Percentiles rank a stretch among this genome's conserved stretches.
Conservation (phyloP, 2,797 vertebrate genomes). For the Perdix hodgsoniae region DNA sequence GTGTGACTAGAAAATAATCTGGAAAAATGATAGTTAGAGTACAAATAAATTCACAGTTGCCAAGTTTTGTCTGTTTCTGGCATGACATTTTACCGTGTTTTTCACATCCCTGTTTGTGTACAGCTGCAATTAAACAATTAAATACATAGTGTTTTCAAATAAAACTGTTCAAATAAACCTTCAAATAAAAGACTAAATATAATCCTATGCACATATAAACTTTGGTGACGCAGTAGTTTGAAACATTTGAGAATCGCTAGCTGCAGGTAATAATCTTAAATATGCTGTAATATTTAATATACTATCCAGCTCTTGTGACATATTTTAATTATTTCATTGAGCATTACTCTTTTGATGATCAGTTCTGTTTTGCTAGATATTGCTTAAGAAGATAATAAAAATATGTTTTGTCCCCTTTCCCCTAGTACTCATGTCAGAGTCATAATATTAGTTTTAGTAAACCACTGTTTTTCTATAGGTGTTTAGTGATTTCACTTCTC, state of each 20-base stretch:
- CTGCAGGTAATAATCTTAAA: neutral
- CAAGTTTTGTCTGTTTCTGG: neutral
- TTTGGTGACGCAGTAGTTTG: neutral
- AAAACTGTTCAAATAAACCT: neutral
- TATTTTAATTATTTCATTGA: neutral
- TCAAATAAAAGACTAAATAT: neutral
- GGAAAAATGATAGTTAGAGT: neutral
- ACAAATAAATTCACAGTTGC: neutral
- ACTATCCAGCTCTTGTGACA: neutral
- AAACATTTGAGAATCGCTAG: neutral
- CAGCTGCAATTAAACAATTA: neutral
- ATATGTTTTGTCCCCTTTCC: neutral
- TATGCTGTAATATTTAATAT: neutral
- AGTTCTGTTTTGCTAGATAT: neutral
- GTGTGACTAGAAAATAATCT: neutral
- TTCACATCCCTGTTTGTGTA: neutral
- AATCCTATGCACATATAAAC: neutral
- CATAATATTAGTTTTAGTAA: neutral
- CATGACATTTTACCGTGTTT: neutral
- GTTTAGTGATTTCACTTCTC: slow-evolving; percentile 41
- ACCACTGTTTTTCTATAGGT: neutral
- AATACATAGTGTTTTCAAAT: neutral
- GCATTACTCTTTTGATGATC: neutral
- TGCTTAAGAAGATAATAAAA: neutral
- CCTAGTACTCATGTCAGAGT: neutral